Evolutionary conservation across 2,113 vertebrate species (phyloP).

Genomic region (Cyrtonyx montezumae): DNA sequence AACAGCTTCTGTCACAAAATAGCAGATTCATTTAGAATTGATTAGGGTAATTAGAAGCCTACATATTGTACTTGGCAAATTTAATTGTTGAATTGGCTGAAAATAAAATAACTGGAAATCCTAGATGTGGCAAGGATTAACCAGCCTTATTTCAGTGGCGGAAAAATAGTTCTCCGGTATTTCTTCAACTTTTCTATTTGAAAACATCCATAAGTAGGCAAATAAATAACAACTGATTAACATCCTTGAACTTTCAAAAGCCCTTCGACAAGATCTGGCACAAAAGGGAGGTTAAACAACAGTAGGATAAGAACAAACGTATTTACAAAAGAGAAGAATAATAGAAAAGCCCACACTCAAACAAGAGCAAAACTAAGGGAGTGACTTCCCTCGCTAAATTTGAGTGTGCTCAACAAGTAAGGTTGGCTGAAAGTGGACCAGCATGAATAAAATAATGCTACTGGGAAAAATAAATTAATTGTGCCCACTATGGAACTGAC

Average conservation of each 20-base stretch:
- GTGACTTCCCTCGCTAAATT: not conserved
- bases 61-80: not conserved
- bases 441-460: not conserved
- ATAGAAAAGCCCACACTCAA: not conserved
- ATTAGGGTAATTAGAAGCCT: not conserved
- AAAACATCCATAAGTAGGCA: not conserved
- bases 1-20: not conserved
- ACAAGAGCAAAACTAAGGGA: not conserved
- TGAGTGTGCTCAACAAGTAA: not conserved
- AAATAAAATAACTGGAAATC: not conserved
- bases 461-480: not conserved
- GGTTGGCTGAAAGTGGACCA: not conserved
- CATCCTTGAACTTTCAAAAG: not conserved
- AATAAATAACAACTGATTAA: not conserved
- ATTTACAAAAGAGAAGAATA: not conserved
- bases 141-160: not conserved
- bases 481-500: not conserved
- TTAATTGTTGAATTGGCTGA: not conserved
- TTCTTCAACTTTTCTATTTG: not conserved
- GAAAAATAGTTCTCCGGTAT: not conserved
- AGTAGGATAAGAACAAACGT: not conserved
- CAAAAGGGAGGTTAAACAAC: not conserved
- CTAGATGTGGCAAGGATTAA: not conserved
- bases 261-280: not conserved
- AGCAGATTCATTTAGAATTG: not conserved